phyloP scores from a whole-genome alignment of 2,888 invertebrate species.

The Oligia fasciuncula region DNA sequence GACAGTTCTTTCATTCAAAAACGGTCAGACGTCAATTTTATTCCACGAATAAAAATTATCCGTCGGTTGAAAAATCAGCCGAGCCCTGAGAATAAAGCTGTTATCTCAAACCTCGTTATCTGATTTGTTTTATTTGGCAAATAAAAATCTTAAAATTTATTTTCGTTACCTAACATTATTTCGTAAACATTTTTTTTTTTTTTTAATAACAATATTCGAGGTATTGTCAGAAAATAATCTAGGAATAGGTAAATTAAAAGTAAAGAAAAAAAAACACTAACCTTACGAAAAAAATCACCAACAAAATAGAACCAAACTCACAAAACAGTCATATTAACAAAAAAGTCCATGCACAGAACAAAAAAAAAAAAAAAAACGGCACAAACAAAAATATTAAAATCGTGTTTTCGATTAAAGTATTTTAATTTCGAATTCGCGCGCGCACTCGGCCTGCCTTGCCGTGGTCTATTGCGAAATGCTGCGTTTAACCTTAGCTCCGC shows the following conservation, averaged over 20 bases:
- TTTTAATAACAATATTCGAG: too few relatives aligned
- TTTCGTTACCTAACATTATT: too few relatives aligned
- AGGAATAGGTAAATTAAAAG: neutral
- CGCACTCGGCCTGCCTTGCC: constrained; percentile 58
- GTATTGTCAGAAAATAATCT: too few relatives aligned
- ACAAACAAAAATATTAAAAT: constrained; percentile 22
- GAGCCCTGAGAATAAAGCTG: too few relatives aligned
- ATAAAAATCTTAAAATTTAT: too few relatives aligned
- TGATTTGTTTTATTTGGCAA: too few relatives aligned
- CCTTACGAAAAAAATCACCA: constrained; percentile 36
- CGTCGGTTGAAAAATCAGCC: too few relatives aligned
- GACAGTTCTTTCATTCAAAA: too few relatives aligned
- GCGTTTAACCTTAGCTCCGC: constrained; percentile 65
- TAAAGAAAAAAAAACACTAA: constrained; percentile 6
- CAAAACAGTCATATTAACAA: constrained; percentile 45
- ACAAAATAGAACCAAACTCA: constrained; percentile 33
- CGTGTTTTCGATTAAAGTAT: constrained; percentile 41
- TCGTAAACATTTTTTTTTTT: too few relatives aligned
- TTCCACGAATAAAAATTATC: too few relatives aligned
- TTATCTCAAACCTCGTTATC: too few relatives aligned
- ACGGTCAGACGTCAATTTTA: too few relatives aligned
- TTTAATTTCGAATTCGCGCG: constrained; percentile 60
- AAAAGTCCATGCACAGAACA: constrained; percentile 55
- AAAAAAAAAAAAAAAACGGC: constrained; percentile 20
- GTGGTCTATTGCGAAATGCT: constrained; percentile 66